phyloP scores from a whole-genome alignment of 2,797 vertebrate genomes.

The Aselliscus stoliczkanus region DNA sequence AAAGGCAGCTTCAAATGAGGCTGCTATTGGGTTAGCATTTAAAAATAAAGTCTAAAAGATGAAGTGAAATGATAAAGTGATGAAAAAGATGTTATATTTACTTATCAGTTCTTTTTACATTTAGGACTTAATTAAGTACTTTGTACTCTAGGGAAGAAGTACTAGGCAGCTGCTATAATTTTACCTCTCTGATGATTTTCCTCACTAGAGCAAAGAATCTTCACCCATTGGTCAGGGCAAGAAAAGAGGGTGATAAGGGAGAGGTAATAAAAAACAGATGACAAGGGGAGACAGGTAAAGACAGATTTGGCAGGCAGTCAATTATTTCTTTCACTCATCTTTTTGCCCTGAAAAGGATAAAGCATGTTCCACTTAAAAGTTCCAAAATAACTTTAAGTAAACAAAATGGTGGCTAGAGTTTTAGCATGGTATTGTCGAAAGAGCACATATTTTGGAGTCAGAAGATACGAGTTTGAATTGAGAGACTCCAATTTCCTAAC shows the following conservation, averaged over 20 bases:
- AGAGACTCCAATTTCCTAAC: not conserved
- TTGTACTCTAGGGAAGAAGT: not conserved
- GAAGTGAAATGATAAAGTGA: slow-evolving; percentile 13
- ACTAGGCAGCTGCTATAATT: not conserved
- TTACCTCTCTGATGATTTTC: not conserved
- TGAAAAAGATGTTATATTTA: slow-evolving; percentile 3
- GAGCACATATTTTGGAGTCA: not conserved
- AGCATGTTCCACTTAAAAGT: slow-evolving; percentile 6
- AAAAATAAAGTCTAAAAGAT: slow-evolving; percentile 36
- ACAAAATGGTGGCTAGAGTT: not conserved
- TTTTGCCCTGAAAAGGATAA: slow-evolving; percentile 16
- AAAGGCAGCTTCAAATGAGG: slow-evolving; percentile 7
- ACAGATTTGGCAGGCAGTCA: not conserved
- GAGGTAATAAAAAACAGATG: not conserved
- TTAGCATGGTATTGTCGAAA: not conserved
- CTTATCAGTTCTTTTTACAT: not conserved
- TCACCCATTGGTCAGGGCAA: not conserved
- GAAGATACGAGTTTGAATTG: not conserved
- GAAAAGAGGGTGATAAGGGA: not conserved
- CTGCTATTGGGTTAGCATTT: not conserved
- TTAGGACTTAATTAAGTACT: not conserved
- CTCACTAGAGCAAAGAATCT: not conserved
- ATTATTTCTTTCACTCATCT: slow-evolving; percentile 18
- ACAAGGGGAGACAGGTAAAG: not conserved
- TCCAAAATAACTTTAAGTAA: slow-evolving; percentile 41